phyloP scores from a whole-genome alignment of 2,797 vertebrate genomes.

The Siniperca obscura region DNA sequence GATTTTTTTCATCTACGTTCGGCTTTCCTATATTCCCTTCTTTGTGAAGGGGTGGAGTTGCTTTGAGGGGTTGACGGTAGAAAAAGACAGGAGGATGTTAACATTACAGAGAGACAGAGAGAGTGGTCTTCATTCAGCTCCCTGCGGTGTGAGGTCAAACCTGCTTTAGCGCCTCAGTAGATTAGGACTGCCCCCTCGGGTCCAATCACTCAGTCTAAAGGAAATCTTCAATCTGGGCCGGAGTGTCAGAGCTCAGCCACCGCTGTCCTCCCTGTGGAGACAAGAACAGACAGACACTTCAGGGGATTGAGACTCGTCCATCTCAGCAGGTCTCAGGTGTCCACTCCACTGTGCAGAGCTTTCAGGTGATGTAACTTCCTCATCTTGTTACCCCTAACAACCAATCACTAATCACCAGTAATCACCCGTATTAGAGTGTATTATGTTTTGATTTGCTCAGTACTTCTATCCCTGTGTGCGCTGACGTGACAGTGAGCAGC shows the following conservation, averaged over 20 bases:
- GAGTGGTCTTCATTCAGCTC: conserved; percentile 4
- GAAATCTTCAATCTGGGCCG: neutral
- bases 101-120: neutral
- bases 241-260: neutral
- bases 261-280: neutral
- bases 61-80: neutral
- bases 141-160: conserved; percentile 7
- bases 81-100: neutral
- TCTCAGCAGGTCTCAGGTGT: neutral
- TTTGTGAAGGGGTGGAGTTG: neutral
- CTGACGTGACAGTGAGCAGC: too few relatives aligned
- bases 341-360: neutral
- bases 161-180: conserved; percentile 15
- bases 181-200: conserved; percentile 28
- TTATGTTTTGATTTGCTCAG: too few relatives aligned
- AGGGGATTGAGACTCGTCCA: neutral
- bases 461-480: too few relatives aligned
- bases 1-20: too few relatives aligned
- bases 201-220: conserved; percentile 18
- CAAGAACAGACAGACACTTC: neutral
- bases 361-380: neutral
- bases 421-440: too few relatives aligned
- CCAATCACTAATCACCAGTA: neutral
- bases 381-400: neutral
- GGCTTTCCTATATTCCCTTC: too few relatives aligned